Base-by-base conservation (phyloP, 2,113 vertebrate genomes). In the Carassius carassius region DNA sequence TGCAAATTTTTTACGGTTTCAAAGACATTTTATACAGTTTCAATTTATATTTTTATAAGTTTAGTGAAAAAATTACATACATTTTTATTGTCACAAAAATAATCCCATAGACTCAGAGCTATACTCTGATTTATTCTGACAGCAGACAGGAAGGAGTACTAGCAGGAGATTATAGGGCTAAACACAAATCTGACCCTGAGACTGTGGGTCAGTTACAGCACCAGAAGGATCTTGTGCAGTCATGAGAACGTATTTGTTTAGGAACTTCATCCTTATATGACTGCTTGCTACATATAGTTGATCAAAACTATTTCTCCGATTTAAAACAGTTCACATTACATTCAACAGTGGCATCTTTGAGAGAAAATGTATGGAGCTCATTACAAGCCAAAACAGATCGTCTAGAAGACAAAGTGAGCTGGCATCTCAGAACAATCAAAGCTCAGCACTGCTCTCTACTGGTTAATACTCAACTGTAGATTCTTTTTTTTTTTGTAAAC, bases 151-250 rank as follows among this genome's bases (percentile, higher is more conserved):
- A 79, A 74, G 23, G 65, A 77, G 32, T 2, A 29, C 29, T 56
- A 74, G 62, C 16, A 29, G 79, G n/a, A 78, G 81, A 62, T 41
- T 81, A 29, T 77, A 44, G 62, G 13, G 69, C 17, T 56, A 74
- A 37, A 51, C 11, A 12, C 44, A 47, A 47, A 47, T 47, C 44
- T 47, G 44, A 47, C 44, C 44, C 44, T 47, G 44, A 47, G 44
- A 47, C 3, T 47, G 10, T 12, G 44, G 11, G 44, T 47, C 44
- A 47, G 44, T 47, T 3, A 47, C 44, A 47, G 44, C 44, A 11
- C 44, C 44, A 2, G 44, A 47, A 47, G 11, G 44, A 47, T 47
- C 60, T 81, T 78, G 65, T 47, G 19, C 13, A 44, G 17, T 56
- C 44, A 47, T 12, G 44, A 47, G 2, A 47, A 47, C 44, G 10